Percentiles rank a stretch among this genome's conserved stretches.
phyloP scores from a whole-genome alignment of 2,113 vertebrate species.

The Nothocercus julius region DNA sequence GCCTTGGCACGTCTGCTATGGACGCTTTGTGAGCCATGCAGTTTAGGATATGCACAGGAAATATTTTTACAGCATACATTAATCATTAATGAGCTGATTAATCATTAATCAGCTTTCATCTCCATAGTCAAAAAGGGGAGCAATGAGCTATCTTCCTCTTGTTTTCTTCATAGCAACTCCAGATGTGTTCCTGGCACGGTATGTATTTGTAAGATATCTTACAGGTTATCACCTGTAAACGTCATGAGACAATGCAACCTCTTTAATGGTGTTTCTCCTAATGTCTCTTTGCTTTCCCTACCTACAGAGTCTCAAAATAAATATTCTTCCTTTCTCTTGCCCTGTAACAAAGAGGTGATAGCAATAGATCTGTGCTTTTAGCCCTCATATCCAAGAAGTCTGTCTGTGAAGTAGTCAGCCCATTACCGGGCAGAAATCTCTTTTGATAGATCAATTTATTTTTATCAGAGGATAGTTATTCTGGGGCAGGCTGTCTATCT shows the following conservation, averaged over 20 bases:
- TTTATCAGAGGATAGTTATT: conserved; percentile 43
- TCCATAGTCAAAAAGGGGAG: neutral
- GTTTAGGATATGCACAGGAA: neutral
- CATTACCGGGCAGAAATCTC: conserved; percentile 15
- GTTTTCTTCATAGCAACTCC: neutral
- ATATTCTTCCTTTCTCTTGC: neutral
- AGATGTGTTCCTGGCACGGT: neutral
- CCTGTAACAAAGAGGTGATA: neutral
- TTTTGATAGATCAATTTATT: conserved; percentile 50
- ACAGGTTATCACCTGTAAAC: neutral
- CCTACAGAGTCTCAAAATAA: neutral
- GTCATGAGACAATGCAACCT: neutral
- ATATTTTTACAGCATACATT: neutral
- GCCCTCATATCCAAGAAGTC: conserved; percentile 13
- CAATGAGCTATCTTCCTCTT: neutral
- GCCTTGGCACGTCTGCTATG: neutral
- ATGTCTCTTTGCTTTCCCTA: neutral
- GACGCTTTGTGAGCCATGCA: neutral
- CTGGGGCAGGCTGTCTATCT: conserved; percentile 20
- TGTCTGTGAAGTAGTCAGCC: neutral
- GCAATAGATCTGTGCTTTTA: neutral
- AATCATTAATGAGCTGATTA: neutral
- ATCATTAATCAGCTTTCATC: neutral
- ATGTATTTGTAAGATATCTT: neutral
- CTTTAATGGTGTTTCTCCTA: neutral